Evolutionary conservation across 1,140 invertebrate species (phyloP), one percentile per base, ranked within the genome.

Genomic region (Rhyacophila brunnea): DNA sequence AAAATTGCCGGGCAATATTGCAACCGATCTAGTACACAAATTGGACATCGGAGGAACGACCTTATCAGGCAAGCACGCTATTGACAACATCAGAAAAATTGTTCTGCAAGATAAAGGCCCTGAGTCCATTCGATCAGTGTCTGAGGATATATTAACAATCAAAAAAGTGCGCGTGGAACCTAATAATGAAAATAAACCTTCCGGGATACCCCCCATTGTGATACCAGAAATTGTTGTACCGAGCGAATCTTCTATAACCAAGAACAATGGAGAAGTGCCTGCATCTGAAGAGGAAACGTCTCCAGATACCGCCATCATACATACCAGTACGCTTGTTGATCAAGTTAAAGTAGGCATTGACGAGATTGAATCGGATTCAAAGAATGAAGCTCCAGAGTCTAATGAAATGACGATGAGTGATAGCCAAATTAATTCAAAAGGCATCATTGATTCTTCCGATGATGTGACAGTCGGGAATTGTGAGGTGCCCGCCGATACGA

Each of bases 351-450:
- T 5, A 40, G 38, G n/a, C 11, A 40, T 15, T 13, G 53, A 56
- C 20, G 36, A 43, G 45, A 18, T 44, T 17, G 44, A 17, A 20
- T 15, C 17, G 23, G 35, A 56, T 36, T 20, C 5, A 19, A 9
- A 28, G 9, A 1, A 32, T 15, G 46, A 47, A 43, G 36, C 45
- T 1, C 34, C 17, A 7, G 44, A 46, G 5, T 10, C 32, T 1
- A 23, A 36, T 9, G 49, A 75, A 50, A 72, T 77, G 9, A 74
- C 76, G 72, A 78, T 74, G 19, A 71, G 74, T 9, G 76, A 79
- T 64, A 76, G 75, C 52, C 74, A 76, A 65, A 77, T 76, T n/a
- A 77, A 77, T 49, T 68, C 75, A 1, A 71, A 70, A 1, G 54
- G 52, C 46, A 18, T 18, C 5, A 17, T 20, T 32, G 32, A 47